Evolutionary conservation across 2,113 vertebrate species (phyloP).

Genomic region (Galeopterus variegatus): DNA sequence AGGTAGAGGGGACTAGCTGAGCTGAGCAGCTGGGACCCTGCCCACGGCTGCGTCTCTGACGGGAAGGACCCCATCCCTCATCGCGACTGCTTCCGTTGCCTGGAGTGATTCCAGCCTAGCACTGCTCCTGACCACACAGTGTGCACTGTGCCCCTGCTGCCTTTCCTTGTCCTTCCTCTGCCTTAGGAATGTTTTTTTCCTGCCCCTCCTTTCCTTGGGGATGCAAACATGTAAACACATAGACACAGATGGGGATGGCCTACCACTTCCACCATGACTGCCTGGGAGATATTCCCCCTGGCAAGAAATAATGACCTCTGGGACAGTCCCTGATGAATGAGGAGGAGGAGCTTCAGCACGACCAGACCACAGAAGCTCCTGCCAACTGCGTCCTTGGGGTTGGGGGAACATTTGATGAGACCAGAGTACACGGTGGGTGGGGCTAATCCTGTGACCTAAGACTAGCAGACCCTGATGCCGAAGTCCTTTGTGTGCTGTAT

Average conservation of each 20-base stretch:
- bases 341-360: background rate
- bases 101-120: no score
- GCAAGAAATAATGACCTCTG: background rate
- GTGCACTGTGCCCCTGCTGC: background rate
- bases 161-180: background rate
- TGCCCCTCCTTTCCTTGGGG: background rate
- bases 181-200: background rate
- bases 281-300: background rate
- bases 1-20: no score
- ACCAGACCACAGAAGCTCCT: background rate
- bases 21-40: rapidly evolving
- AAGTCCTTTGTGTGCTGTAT: background rate
- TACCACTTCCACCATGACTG: background rate
- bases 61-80: no score
- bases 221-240: background rate
- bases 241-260: background rate
- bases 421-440: background rate
- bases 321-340: rapidly evolving
- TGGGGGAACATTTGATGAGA: background rate
- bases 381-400: background rate
- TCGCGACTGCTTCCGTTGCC: no score
- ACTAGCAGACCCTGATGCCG: background rate
- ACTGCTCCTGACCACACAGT: background rate
- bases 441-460: background rate
- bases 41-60: background rate